Conservation (phyloP, 2,113 vertebrate genomes). For the Vanacampus margaritifer region DNA sequence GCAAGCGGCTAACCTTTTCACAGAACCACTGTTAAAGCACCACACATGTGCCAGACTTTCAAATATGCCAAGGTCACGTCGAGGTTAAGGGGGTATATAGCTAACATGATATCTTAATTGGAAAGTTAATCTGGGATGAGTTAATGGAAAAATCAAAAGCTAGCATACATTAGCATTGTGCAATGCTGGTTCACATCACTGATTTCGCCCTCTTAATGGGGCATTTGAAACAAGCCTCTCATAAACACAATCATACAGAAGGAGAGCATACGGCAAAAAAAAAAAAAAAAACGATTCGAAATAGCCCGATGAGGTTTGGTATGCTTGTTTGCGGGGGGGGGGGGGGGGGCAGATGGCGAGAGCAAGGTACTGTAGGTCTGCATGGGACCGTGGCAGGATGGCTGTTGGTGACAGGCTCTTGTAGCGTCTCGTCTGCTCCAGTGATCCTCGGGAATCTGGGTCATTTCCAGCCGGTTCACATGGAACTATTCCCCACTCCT, state of each 20-base stretch:
- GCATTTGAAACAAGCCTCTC: too few species aligned
- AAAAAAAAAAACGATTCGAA: background rate
- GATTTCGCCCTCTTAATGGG: background rate
- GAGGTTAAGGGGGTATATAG: constrained; percentile 44
- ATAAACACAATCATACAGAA: constrained; percentile 3
- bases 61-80: constrained; percentile 51
- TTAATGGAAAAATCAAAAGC: constrained; percentile 25
- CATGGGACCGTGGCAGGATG: constrained; percentile 47
- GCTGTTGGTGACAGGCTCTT: constrained; percentile 63
- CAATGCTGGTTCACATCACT: constrained; percentile 26
- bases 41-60: constrained; percentile 41
- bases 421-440: constrained; percentile 68
- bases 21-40: constrained; percentile 58
- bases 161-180: constrained; percentile 25
- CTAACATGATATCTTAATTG: constrained; percentile 75
- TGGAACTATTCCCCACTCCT: constrained; percentile 56
- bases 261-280: background rate
- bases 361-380: constrained; percentile 33
- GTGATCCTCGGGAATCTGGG: constrained; percentile 75
- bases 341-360: constrained; percentile 27
- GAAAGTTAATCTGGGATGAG: constrained; percentile 68
- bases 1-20: constrained; percentile 27
- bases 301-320: constrained; percentile 15
- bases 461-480: constrained; percentile 73
- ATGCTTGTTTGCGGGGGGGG: background rate